Conservation (phyloP, 1,140 invertebrate genomes). For the Drosophila ficusphila region DNA sequence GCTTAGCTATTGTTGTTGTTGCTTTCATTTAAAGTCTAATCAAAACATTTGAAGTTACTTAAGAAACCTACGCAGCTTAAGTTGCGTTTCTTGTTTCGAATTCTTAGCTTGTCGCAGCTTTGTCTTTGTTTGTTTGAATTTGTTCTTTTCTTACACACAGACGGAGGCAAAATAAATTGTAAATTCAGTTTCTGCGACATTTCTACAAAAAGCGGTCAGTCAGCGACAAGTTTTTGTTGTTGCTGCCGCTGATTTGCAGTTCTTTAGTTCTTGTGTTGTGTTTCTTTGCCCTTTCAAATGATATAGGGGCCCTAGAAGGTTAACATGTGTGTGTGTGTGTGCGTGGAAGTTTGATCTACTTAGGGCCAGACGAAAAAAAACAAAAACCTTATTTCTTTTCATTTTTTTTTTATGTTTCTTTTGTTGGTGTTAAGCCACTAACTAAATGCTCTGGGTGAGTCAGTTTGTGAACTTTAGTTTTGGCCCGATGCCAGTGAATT, state of each 20-base stretch:
- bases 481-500: conserved; percentile 28
- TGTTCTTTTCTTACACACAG: conserved; percentile 12
- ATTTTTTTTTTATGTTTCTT: background rate
- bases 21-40: conserved; percentile 79
- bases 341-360: conserved; percentile 26
- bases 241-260: conserved; percentile 20
- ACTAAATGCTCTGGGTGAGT: conserved; percentile 25
- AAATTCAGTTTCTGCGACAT: conserved; percentile 52
- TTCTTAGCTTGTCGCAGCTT: conserved; percentile 71
- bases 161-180: conserved; percentile 42
- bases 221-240: conserved; percentile 31
- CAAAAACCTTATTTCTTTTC: conserved; percentile 2
- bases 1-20: conserved; percentile 45
- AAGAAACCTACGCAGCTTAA: conserved; percentile 81
- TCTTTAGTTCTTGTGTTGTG: conserved; percentile 13
- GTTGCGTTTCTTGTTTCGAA: conserved; percentile 80
- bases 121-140: conserved; percentile 26
- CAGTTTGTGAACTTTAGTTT: conserved; percentile 41
- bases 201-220: conserved; percentile 20
- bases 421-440: background rate
- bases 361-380: conserved; percentile 13
- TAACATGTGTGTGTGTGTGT: conserved; percentile 3
- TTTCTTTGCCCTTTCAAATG: conserved; percentile 29
- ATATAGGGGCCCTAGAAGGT: conserved; percentile 23
- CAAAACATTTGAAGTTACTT: conserved; percentile 82